phyloP scores from a whole-genome alignment of 2,888 invertebrate genomes.

The Ophonus ardosiacus region DNA sequence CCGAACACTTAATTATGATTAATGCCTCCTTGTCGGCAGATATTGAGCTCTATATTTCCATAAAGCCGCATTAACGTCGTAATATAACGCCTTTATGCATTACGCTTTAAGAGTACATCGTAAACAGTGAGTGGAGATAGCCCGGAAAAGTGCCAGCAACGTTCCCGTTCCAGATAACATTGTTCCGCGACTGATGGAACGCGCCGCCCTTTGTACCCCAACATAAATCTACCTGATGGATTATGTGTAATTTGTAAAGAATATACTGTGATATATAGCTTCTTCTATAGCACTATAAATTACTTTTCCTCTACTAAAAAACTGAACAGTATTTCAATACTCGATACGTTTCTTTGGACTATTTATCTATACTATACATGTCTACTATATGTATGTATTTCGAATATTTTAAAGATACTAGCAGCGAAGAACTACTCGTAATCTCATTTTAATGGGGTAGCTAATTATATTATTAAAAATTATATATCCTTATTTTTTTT shows the following conservation, averaged over 20 bases:
- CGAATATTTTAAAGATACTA: too few species aligned
- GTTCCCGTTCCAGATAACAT: constrained; percentile 51
- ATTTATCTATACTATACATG: too few species aligned
- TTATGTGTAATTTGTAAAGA: constrained; percentile 37
- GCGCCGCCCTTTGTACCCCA: neutral
- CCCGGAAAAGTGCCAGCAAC: constrained; percentile 65
- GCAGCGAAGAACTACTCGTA: too few species aligned
- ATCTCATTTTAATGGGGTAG: too few species aligned
- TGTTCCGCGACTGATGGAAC: constrained; percentile 41
- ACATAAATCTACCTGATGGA: constrained; percentile 45
- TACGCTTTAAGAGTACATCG: constrained; percentile 71
- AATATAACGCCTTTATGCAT: constrained; percentile 73
- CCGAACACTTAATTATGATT: constrained; percentile 74
- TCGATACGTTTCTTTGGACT: neutral
- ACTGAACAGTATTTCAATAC: neutral
- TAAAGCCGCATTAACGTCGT: constrained; percentile 79
- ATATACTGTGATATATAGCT: constrained; percentile 8
- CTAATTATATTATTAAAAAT: too few species aligned
- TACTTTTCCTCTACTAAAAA: neutral
- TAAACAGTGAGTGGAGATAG: constrained; percentile 71
- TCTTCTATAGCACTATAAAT: constrained; percentile 1
- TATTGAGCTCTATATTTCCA: constrained; percentile 80
- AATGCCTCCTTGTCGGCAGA: constrained; percentile 74
- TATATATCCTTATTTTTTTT: too few species aligned
- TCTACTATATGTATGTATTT: too few species aligned